Evolutionary conservation across 2,888 invertebrate genomes (phyloP), one percentile per base, ranked within the genome.

Genomic region (Philereme vetulata): DNA sequence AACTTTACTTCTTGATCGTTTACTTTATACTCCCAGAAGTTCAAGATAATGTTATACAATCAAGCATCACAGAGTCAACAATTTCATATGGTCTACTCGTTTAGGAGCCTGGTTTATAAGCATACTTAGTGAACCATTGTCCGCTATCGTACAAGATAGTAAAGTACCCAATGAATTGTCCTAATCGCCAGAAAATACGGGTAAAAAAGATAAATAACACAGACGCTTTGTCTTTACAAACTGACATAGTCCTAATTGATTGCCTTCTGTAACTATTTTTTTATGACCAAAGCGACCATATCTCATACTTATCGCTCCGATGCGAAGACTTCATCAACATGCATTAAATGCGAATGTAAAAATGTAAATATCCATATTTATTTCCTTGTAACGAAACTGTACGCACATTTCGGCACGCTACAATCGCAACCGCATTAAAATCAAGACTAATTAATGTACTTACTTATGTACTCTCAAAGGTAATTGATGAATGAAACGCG

Each of bases 401-500:
- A 63, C 54, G 52, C 46, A 48, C 43, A 47, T 56, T 55, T 65
- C 56, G 56, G 62, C 60, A 55, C 56, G 52, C 56, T 50, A 54
- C 57, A 52, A 43, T 33, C 51, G 48, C 48, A 43, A 40, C 45
- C 40, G 54, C 43, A 42, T 51, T 57, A 61, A 60, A 60, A 59
- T 60, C 61, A 54, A 50, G 54, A 65, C 58, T 65, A 61, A 70
- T 68, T 62, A 62, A 63, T 61, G 64, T 51, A 53, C 45, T 47
- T 55, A 56, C 43, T 57, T 66, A 64, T 66, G 66, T 61, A 62
- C 65, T 62, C 66, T 61, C 51, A 56, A 49, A 50, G n/a, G 36
- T 69, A 64, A 69, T 64, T 69, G 65, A 67, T 66, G 67, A 63
- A 64, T 44, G 49, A 63, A 64, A 67, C 54, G 66, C 51, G 65